Evolutionary conservation across 2,113 vertebrate species (phyloP).

Genomic region (Daboia siamensis): DNA sequence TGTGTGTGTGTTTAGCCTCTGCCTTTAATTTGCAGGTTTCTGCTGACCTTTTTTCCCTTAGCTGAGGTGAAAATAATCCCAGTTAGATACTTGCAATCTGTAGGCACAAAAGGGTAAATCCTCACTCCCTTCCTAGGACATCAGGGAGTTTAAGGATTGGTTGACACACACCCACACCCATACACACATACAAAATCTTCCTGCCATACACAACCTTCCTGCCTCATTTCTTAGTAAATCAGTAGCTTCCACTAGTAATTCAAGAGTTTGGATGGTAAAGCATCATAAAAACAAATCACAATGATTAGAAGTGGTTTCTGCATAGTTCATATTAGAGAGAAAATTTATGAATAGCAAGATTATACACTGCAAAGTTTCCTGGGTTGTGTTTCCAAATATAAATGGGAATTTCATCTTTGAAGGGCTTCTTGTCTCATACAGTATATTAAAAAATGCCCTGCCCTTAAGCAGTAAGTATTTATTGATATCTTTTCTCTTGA

Average conservation of each 20-base stretch:
- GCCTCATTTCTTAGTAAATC: neutral
- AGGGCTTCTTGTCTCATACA: neutral
- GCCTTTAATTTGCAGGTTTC: neutral
- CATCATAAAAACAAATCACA: neutral
- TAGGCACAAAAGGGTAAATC: neutral
- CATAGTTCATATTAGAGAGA: neutral
- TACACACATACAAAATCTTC: neutral
- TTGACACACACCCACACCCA: neutral
- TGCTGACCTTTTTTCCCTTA: neutral
- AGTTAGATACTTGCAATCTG: neutral
- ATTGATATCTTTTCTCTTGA: neutral
- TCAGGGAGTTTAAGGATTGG: neutral
- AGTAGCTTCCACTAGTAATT: neutral
- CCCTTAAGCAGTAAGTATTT: neutral
- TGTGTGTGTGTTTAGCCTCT: neutral
- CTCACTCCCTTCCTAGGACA: neutral
- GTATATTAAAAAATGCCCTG: neutral
- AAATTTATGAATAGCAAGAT: neutral
- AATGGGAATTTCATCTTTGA: neutral
- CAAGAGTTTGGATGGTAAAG: neutral
- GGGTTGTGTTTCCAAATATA: neutral
- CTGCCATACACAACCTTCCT: neutral
- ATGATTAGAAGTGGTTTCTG: neutral
- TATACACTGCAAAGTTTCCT: neutral
- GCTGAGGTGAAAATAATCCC: neutral